Evolutionary conservation across 1,140 invertebrate species (phyloP), one percentile per base, ranked within the genome.

Genomic region (Cheumatopsyche charites): DNA sequence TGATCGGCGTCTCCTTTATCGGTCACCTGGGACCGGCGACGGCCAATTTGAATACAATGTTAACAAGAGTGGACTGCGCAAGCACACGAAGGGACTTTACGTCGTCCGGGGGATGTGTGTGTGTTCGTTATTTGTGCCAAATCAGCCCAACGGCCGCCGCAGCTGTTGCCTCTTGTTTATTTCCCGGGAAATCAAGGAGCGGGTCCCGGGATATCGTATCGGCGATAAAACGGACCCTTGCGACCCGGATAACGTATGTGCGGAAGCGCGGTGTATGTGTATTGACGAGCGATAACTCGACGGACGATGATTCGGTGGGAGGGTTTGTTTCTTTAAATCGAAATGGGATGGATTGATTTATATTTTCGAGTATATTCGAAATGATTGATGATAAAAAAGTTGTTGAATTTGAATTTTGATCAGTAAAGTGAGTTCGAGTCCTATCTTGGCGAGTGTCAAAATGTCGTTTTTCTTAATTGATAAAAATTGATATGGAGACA

Each of bases 31-130:
- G 55, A 25, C 23, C 23, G 0, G 29, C 29, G 29, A 36, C 36
- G 36, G 42, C 2, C 63, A 66, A 43, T 66, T 49, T 49, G 45
- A 66, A 66, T 66, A 66, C 63, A 66, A 66, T 66, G 63, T 66
- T 66, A 66, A 42, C 29, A 63, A 41, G 4, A 19, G 36, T 23
- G 29, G 13, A 23, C 23, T 19, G 62, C 13, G 29, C 29, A 15
- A 15, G 62, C 19, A 12, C 36, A 21, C 62, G 41, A 45, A 15
- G 62, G 26, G 23, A 19, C 29, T 36, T 36, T 9, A 36, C n/a
- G 9, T 9, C 29, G 3, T 17, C 58, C 42, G 23, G 66, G 19
- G 17, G 47, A 25, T 68, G 55, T 68, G 55, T n/a, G 7, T 6
- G 42, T 3, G 42, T 12, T 26, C 41, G 66, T 68, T 68, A 68